Conservation (phyloP, 2,797 vertebrate genomes). For the Ibycter americanus region DNA sequence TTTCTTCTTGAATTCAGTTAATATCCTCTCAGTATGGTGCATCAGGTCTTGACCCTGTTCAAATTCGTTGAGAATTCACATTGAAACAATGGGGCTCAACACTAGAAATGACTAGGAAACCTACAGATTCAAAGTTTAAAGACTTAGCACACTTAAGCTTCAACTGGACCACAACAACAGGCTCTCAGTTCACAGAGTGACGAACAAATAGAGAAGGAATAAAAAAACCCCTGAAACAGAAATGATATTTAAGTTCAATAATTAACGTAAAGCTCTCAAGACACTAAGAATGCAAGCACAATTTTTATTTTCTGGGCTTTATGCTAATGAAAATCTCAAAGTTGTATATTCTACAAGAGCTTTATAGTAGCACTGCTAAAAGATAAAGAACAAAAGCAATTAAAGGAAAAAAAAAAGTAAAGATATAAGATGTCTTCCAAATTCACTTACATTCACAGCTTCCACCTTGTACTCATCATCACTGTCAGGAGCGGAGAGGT, state of each 20-base stretch:
- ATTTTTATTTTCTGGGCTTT: background rate
- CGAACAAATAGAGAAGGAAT: background rate
- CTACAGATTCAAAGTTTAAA: background rate
- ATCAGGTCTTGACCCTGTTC: background rate
- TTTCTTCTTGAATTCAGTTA: background rate
- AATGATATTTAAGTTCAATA: background rate
- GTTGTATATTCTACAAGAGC: background rate
- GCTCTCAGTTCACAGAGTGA: background rate
- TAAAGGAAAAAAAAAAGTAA: background rate
- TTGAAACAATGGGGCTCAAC: background rate
- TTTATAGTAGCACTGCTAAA: background rate
- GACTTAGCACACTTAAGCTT: background rate
- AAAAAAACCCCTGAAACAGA: background rate
- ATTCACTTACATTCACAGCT: conserved; percentile 84
- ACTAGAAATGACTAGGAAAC: background rate
- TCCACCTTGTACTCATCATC: conserved; percentile 90
- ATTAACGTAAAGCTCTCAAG: background rate
- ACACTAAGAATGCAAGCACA: background rate
- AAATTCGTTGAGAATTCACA: background rate
- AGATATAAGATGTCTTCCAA: background rate
- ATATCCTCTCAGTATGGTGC: background rate
- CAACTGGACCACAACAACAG: background rate
- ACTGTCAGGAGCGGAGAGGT: conserved; percentile 86
- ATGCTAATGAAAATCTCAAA: background rate
- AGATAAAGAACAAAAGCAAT: background rate